Evolutionary conservation across 2,888 invertebrate species (phyloP).

Genomic region (Drosophila ustulata): DNA sequence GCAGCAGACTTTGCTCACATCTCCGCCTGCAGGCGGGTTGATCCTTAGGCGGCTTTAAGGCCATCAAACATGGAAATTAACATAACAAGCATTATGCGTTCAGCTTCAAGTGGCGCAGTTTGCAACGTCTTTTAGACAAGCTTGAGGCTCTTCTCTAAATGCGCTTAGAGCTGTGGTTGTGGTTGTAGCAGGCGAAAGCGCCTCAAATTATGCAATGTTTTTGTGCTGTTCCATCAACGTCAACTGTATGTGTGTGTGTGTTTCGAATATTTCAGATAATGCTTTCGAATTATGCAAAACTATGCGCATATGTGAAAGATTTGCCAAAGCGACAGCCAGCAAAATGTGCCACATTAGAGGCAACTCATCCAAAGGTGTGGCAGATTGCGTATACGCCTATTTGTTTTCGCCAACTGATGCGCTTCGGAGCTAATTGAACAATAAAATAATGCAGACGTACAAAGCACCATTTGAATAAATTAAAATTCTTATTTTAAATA

Average conservation of each 20-base stretch:
- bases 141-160: constrained; percentile 44
- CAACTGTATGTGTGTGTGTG: not conserved
- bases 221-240: constrained; percentile 2
- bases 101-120: constrained; percentile 55
- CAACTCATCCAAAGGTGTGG: not conserved
- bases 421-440: constrained; percentile 6
- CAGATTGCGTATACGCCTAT: constrained; percentile 9
- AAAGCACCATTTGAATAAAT: not conserved
- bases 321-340: constrained; percentile 20
- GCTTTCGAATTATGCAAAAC: constrained; percentile 65
- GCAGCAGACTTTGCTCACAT: constrained; percentile 23
- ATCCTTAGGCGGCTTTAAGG: constrained; percentile 43
- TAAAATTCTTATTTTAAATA: not conserved
- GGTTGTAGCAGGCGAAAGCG: constrained; percentile 1
- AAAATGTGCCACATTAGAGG: constrained; percentile 12
- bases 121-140: constrained; percentile 53
- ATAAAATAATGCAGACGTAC: not conserved
- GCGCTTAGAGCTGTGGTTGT: constrained; percentile 49
- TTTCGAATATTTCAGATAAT: constrained; percentile 48
- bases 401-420: not conserved
- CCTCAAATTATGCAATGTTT: constrained; percentile 66
- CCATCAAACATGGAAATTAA: constrained; percentile 73
- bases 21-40: constrained; percentile 18
- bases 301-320: constrained; percentile 59
- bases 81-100: constrained; percentile 67